These are phyloP conservation scores for Polyodon spathula DNA, from an alignment of 2,113 vertebrate genomes.

Conservation along the genomic window DNA sequence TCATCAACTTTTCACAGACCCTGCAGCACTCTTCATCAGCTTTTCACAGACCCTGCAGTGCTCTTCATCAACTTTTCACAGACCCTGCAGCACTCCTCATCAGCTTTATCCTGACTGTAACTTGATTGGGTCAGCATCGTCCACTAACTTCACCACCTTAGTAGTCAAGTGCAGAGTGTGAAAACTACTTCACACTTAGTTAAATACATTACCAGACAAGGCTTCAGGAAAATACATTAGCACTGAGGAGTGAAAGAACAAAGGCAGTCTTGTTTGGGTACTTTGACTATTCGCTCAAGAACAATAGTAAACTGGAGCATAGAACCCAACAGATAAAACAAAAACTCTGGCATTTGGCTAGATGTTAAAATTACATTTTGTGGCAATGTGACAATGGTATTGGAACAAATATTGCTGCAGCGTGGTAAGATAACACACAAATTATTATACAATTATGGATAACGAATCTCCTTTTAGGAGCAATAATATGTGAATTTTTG, in stretches of 20 bases:
- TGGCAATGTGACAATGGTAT: too few species aligned
- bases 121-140: not conserved
- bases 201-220: not conserved
- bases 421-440: too few species aligned
- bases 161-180: not conserved
- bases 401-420: too few species aligned
- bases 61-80: not conserved
- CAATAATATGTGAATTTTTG: too few species aligned
- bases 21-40: too few species aligned
- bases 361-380: not conserved
- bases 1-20: too few species aligned
- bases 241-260: constrained; percentile 11
- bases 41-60: not conserved
- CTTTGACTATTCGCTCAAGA: constrained; percentile 20
- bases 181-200: not conserved
- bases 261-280: constrained; percentile 9
- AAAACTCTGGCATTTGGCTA: constrained; percentile 6
- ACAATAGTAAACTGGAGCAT: constrained; percentile 16
- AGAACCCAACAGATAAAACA: constrained; percentile 14
- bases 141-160: not conserved
- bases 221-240: constrained; percentile 1
- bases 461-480: too few species aligned
- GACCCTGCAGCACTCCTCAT: not conserved
- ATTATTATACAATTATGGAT: too few species aligned
- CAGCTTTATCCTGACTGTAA: not conserved